Conservation (phyloP, 2,888 invertebrate species). For the Taenaris catops region DNA sequence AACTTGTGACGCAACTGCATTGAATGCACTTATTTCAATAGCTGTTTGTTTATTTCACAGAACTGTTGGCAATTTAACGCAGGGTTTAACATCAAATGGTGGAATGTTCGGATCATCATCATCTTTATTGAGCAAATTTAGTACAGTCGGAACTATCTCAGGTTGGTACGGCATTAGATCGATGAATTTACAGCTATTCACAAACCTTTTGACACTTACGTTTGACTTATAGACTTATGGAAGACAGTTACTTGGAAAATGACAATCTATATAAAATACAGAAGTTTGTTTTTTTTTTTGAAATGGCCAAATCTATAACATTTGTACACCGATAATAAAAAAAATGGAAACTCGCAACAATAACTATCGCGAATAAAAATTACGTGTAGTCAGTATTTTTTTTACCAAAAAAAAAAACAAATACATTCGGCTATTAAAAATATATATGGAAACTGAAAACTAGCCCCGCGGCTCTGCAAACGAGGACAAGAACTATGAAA, state of each 20-base stretch:
- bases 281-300: too few species aligned
- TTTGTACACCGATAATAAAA: too few species aligned
- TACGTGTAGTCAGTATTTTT: too few species aligned
- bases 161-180: slow-evolving; percentile 47
- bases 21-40: slow-evolving; percentile 20
- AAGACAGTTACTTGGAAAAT: too few species aligned
- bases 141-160: slow-evolving; percentile 74
- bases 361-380: too few species aligned
- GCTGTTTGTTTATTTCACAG: slow-evolving; percentile 54
- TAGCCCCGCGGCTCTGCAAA: slow-evolving; percentile 16
- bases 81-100: slow-evolving; percentile 81
- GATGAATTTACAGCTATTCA: slow-evolving; percentile 24
- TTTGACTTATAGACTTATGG: too few species aligned
- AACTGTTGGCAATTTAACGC: slow-evolving; percentile 75
- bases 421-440: too few species aligned
- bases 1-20: slow-evolving; percentile 16
- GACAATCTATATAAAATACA: too few species aligned
- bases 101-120: slow-evolving; percentile 89
- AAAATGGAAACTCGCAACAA: too few species aligned
- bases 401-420: too few species aligned
- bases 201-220: slow-evolving; percentile 15
- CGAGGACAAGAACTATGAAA: slow-evolving; percentile 16
- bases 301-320: too few species aligned
- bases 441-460: slow-evolving; percentile 11
- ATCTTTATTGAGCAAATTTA: slow-evolving; percentile 77